These are phyloP conservation scores for Campoletis raptor DNA, from an alignment of 2,888 invertebrate species.

Conservation along the genomic window DNA sequence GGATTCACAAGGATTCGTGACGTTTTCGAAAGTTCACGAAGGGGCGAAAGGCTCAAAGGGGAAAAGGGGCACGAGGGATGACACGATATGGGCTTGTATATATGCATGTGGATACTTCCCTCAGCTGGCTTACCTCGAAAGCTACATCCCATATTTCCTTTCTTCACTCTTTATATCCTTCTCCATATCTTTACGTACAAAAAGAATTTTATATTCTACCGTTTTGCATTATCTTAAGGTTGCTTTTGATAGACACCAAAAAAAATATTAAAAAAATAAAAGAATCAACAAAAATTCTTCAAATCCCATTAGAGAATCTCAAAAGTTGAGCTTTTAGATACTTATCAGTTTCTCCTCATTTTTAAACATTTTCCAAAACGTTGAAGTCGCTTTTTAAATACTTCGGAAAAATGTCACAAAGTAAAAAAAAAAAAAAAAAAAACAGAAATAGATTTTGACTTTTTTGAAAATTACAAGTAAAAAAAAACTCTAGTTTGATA, in stretches of 20 bases:
- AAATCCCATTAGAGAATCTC: not conserved
- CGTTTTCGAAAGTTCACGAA: conserved; percentile 45
- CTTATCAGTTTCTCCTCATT: not conserved
- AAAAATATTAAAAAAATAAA: not conserved
- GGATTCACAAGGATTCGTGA: conserved; percentile 55
- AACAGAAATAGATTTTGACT: no score
- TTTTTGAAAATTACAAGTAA: no score
- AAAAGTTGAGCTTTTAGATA: not conserved
- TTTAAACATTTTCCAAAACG: conserved; percentile 4
- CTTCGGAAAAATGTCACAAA: not conserved
- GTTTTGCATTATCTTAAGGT: conserved; percentile 30
- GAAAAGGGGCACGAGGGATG: not conserved
- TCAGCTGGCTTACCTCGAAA: conserved; percentile 20
- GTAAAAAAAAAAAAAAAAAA: not conserved
- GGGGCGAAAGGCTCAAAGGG: not conserved
- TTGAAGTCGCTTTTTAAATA: not conserved
- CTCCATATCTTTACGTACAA: conserved; percentile 12
- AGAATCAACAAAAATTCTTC: not conserved
- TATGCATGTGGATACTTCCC: conserved; percentile 30
- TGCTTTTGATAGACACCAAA: not conserved
- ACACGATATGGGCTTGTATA: not conserved
- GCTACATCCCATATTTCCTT: conserved; percentile 19
- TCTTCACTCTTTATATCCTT: conserved; percentile 26
- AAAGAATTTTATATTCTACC: conserved; percentile 12
- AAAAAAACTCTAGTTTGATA: no score